Conservation (phyloP, 2,888 invertebrate species). For the Brassicogethes aeneus region DNA sequence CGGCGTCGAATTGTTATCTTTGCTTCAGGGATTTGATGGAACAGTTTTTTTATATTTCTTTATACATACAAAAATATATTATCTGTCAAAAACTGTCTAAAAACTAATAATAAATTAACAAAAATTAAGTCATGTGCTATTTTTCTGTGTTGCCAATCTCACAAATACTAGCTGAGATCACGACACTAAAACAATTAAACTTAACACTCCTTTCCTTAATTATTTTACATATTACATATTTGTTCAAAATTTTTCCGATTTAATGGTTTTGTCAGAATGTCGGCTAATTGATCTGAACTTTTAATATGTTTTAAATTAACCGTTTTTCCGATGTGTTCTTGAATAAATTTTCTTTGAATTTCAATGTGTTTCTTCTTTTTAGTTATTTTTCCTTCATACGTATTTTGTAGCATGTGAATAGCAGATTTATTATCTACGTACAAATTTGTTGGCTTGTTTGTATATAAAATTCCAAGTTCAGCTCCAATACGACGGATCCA, state of each 20-base stretch:
- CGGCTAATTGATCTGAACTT: slow-evolving; percentile 22
- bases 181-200: too few species aligned
- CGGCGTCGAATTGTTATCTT: too few species aligned
- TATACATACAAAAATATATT: too few species aligned
- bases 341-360: slow-evolving; percentile 24
- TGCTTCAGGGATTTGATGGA: too few species aligned
- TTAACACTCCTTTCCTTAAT: too few species aligned
- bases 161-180: too few species aligned
- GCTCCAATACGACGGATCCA: slow-evolving; percentile 22
- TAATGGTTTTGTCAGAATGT: slow-evolving; percentile 12
- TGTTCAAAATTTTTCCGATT: neutral
- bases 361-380: slow-evolving; percentile 28
- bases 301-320: slow-evolving; percentile 18
- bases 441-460: slow-evolving; percentile 16
- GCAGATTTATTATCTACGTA: slow-evolving; percentile 25
- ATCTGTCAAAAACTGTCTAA: too few species aligned
- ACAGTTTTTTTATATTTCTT: too few species aligned
- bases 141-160: too few species aligned
- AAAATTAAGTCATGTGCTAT: too few species aligned
- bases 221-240: too few species aligned
- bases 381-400: slow-evolving; percentile 23
- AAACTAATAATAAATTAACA: too few species aligned
- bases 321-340: slow-evolving; percentile 23
- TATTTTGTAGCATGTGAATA: slow-evolving; percentile 24
- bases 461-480: slow-evolving; percentile 18